These are phyloP conservation scores for Apamea anceps DNA, from an alignment of 2,888 invertebrate genomes.

Conservation along the genomic window DNA sequence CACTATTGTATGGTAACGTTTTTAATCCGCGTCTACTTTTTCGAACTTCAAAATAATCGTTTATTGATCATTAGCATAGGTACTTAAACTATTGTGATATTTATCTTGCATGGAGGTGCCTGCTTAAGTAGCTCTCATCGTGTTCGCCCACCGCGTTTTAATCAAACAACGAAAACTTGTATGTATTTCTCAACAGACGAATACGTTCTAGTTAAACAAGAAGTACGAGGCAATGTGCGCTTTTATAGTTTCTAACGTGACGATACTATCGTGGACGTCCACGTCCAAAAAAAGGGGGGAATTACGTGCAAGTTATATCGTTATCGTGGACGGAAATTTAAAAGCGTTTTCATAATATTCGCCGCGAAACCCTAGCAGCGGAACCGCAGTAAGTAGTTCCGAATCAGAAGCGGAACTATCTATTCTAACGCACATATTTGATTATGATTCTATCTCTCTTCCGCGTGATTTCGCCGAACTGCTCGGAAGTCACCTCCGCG, in stretches of 20 bases:
- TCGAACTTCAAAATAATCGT: neutral
- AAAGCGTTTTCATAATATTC: neutral
- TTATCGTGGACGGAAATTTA: neutral
- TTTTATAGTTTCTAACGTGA: neutral
- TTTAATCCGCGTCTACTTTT: neutral
- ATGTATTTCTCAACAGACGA: neutral
- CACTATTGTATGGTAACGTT: neutral
- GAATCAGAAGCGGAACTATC: neutral
- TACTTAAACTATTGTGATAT: neutral
- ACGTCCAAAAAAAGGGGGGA: neutral
- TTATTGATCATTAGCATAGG: conserved; percentile 9
- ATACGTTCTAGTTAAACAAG: too few relatives aligned
- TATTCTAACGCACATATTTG: neutral
- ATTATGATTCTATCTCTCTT: too few relatives aligned
- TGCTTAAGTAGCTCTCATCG: neutral
- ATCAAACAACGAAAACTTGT: neutral
- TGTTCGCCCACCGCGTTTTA: neutral
- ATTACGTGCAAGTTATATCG: neutral
- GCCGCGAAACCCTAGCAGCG: neutral
- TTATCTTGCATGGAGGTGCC: neutral
- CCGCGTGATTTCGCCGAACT: too few relatives aligned
- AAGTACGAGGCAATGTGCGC: neutral
- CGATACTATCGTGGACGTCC: neutral
- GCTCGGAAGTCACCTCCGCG: too few relatives aligned
- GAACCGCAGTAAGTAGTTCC: neutral